A percentile compares a stretch with the other conserved stretches of the same genome.
Conservation (phyloP, 2,113 vertebrate genomes). For the Ictalurus punctatus region DNA sequence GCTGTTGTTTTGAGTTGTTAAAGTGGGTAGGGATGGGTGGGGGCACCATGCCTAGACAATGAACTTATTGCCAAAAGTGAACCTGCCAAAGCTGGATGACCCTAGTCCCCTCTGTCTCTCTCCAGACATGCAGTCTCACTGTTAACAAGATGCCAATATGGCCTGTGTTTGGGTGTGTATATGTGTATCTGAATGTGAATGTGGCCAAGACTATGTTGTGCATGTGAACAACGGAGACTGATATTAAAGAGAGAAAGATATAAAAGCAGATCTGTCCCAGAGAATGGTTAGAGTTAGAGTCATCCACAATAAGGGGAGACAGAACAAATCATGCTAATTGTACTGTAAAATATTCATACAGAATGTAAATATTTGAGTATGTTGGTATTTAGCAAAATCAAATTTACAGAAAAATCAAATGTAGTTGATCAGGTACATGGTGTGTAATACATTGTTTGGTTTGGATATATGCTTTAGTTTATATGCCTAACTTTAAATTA, state of each 20-base stretch:
- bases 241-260: conserved; percentile 3
- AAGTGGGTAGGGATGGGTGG: conserved; percentile 9
- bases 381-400: background rate
- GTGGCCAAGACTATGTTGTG: background rate
- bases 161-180: conserved; percentile 49
- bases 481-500: no score
- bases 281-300: background rate
- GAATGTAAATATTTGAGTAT: background rate
- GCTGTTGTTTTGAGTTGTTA: conserved; percentile 1
- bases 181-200: conserved; percentile 40
- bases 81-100: conserved; percentile 68
- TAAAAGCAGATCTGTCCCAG: background rate
- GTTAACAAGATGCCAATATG: conserved; percentile 52
- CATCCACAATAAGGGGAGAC: background rate
- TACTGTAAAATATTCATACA: background rate
- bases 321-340: background rate
- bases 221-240: background rate
- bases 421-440: no score
- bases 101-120: conserved; percentile 52
- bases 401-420: no score
- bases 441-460: no score
- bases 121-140: conserved; percentile 52
- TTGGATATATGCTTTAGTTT: no score
- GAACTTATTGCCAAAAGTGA: conserved; percentile 58
- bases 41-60: conserved; percentile 64